Conservation (phyloP, 2,797 vertebrate genomes). For the Moxostoma hubbsi region DNA sequence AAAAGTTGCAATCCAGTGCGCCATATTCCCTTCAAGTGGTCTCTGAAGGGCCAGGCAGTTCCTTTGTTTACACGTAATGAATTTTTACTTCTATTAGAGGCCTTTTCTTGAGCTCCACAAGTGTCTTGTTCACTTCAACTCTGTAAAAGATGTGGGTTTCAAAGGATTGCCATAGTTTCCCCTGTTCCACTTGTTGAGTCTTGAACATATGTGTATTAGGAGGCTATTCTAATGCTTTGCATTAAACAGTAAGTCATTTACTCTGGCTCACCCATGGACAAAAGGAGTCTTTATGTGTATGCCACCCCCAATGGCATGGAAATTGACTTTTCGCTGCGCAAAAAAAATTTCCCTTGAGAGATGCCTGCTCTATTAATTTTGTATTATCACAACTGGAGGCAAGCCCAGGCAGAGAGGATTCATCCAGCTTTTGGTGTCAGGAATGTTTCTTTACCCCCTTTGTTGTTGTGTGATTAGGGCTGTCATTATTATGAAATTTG, state of each 20-base stretch:
- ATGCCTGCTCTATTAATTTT: slow-evolving; percentile 48
- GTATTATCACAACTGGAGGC: slow-evolving; percentile 52
- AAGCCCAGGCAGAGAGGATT: slow-evolving; percentile 45
- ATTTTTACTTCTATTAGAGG: neutral
- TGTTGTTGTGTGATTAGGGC: slow-evolving; percentile 16
- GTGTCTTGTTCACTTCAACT: neutral
- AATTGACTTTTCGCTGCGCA: slow-evolving; percentile 7
- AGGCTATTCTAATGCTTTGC: slow-evolving; percentile 29
- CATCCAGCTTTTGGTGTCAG: slow-evolving; percentile 41
- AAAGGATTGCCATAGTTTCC: neutral
- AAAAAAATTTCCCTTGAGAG: neutral
- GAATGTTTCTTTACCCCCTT: slow-evolving; percentile 42
- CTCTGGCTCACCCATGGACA: slow-evolving; percentile 31
- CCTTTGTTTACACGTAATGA: slow-evolving; percentile 27
- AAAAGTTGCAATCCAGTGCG: slow-evolving; percentile 36
- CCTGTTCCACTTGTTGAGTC: slow-evolving; percentile 44
- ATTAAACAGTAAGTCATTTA: slow-evolving; percentile 44
- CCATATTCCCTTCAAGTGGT: slow-evolving; percentile 45
- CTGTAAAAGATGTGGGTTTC: neutral
- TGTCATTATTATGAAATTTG: too few species aligned
- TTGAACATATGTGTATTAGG: slow-evolving; percentile 20
- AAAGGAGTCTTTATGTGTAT: slow-evolving; percentile 37
- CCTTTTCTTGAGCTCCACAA: neutral
- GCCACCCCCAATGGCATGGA: slow-evolving; percentile 16
- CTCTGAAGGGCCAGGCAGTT: slow-evolving; percentile 5